These are phyloP conservation scores for Oedothorax gibbosus DNA, from an alignment of 1,140 invertebrate species.

Conservation along the genomic window DNA sequence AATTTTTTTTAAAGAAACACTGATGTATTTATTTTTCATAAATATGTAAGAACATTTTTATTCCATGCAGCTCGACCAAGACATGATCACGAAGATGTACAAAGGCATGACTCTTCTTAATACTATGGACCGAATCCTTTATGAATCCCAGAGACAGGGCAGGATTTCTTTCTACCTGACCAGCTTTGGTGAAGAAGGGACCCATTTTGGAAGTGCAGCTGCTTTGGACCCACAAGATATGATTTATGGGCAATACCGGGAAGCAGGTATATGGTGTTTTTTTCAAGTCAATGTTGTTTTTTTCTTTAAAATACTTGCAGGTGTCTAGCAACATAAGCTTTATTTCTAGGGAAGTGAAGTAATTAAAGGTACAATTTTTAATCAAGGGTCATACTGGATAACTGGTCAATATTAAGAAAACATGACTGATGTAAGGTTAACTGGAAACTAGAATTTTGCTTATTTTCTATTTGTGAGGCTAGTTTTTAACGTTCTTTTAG, in stretches of 20 bases:
- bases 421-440: too few species aligned
- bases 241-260: slow-evolving; percentile 95
- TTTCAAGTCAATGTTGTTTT: too few species aligned
- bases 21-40: neutral
- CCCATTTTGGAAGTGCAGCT: slow-evolving; percentile 92
- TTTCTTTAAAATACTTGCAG: too few species aligned
- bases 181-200: slow-evolving; percentile 96
- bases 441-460: too few species aligned
- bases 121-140: slow-evolving; percentile 96
- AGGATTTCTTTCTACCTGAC: slow-evolving; percentile 99
- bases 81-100: slow-evolving; percentile 85
- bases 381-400: too few species aligned
- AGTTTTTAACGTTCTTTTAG: too few species aligned
- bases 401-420: too few species aligned
- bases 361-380: too few species aligned
- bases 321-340: too few species aligned
- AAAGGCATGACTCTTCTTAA: slow-evolving; percentile 89
- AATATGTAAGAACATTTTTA: neutral
- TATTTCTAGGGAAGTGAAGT: too few species aligned
- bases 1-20: too few species aligned
- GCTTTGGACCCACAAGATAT: slow-evolving; percentile 87
- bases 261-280: slow-evolving; percentile 76
- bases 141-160: slow-evolving; percentile 98
- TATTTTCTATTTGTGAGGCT: too few species aligned
- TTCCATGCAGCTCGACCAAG: slow-evolving; percentile 73